These are phyloP conservation scores for Catalaphyllia jardinei DNA, from an alignment of 64 coral and sea anemone genomes.

Conservation along the genomic window DNA sequence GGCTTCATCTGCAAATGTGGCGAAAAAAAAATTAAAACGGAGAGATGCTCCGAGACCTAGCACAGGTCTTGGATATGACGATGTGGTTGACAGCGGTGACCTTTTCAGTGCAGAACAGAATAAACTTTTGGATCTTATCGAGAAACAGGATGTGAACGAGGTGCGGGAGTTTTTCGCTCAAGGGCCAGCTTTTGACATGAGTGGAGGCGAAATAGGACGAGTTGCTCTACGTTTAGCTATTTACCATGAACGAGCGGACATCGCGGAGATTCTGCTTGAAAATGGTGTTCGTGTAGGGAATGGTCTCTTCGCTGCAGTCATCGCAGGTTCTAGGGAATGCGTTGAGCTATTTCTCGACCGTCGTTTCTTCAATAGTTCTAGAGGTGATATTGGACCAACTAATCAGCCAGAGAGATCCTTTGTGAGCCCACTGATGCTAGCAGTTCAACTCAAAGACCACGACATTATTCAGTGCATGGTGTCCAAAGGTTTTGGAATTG, in stretches of 20 bases:
- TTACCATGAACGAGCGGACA: slow-evolving; percentile 41
- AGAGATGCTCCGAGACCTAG: neutral
- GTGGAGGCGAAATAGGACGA: slow-evolving; percentile 30
- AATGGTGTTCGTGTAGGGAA: slow-evolving; percentile 54
- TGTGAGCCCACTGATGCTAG: slow-evolving; percentile 64
- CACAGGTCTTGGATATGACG: neutral
- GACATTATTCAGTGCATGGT: slow-evolving; percentile 73
- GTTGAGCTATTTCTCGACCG: slow-evolving; percentile 50
- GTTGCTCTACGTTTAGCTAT: slow-evolving; percentile 54
- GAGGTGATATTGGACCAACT: slow-evolving; percentile 49
- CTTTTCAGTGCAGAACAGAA: slow-evolving; percentile 20
- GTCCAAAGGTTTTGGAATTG: slow-evolving; percentile 41
- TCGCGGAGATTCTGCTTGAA: slow-evolving; percentile 44
- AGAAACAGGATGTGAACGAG: slow-evolving; percentile 15
- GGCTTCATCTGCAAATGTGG: neutral
- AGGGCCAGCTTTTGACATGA: slow-evolving; percentile 36
- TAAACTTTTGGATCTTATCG: slow-evolving; percentile 37
- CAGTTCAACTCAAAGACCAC: slow-evolving; percentile 36
- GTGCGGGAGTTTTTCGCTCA: slow-evolving; percentile 24
- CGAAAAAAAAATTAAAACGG: neutral
- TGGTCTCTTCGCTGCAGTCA: slow-evolving; percentile 62
- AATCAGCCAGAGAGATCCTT: slow-evolving; percentile 31
- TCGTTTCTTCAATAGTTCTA: neutral
- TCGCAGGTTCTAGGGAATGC: slow-evolving; percentile 56
- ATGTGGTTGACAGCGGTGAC: neutral